These are phyloP conservation scores for Trichomalopsis sarcophagae DNA, from an alignment of 1,140 invertebrate species.

Conservation along the genomic window DNA sequence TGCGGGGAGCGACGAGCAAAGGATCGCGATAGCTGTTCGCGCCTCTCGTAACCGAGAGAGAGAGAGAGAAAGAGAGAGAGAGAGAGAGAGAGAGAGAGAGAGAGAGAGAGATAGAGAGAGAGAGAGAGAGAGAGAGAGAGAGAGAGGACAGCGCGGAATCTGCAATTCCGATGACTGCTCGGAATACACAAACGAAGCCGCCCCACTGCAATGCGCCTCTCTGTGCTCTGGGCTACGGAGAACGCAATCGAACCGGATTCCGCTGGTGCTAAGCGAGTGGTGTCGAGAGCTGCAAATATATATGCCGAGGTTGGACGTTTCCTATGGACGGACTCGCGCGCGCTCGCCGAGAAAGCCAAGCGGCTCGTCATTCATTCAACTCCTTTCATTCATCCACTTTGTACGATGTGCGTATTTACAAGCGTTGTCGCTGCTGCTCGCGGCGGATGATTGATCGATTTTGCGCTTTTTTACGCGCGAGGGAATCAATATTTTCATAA, in stretches of 20 bases:
- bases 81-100: no score
- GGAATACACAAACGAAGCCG: not conserved
- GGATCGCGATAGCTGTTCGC: slow-evolving; percentile 11
- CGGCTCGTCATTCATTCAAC: not conserved
- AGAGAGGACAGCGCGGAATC: not conserved
- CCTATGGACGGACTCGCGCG: not conserved
- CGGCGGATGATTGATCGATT: not conserved
- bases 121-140: no score
- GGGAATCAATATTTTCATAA: not conserved
- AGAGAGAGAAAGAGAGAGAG: not conserved
- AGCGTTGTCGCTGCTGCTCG: not conserved
- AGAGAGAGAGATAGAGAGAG: no score
- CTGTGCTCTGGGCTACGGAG: not conserved
- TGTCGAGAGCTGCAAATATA: not conserved
- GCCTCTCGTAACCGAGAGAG: slow-evolving; percentile 11
- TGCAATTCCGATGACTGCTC: slow-evolving; percentile 36
- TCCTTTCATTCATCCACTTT: not conserved
- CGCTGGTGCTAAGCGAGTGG: not conserved
- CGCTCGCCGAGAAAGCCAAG: not conserved
- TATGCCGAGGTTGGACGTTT: not conserved
- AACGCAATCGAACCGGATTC: slow-evolving; percentile 36
- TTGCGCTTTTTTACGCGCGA: not conserved
- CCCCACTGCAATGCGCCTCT: not conserved
- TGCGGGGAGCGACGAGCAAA: not conserved
- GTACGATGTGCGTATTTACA: not conserved